These are phyloP conservation scores for Poeciliopsis paucimaculata DNA, from an alignment of 2,797 vertebrate genomes.

Conservation along the genomic window DNA sequence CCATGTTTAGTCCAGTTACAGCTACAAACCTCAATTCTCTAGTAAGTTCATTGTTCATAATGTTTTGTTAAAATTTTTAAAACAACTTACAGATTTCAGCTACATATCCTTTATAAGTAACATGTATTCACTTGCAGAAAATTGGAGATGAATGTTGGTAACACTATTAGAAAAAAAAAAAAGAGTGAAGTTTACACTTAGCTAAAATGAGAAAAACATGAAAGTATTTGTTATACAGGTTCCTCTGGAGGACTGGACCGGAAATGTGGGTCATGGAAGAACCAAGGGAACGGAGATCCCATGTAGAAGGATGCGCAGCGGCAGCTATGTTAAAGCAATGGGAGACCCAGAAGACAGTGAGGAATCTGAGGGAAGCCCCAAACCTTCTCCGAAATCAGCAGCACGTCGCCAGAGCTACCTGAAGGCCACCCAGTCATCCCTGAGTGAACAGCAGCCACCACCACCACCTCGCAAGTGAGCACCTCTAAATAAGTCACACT, in stretches of 20 bases:
- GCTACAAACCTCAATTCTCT: conserved; percentile 6
- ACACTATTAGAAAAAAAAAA: neutral
- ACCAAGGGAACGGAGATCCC: conserved; percentile 88
- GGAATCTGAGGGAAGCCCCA: conserved; percentile 95
- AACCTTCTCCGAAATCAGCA: conserved; percentile 95
- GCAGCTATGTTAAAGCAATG: conserved; percentile 99
- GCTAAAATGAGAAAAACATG: neutral
- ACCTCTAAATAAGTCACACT: neutral
- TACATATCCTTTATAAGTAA: neutral
- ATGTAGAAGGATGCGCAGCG: conserved; percentile 96
- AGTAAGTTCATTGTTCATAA: conserved; percentile 3
- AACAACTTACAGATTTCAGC: conserved; percentile 5
- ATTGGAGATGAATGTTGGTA: neutral
- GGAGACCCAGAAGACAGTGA: conserved; percentile 94
- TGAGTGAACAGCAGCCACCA: conserved; percentile 91
- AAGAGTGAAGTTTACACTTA: neutral
- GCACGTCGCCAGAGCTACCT: conserved; percentile 99
- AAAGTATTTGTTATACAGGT: conserved; percentile 79
- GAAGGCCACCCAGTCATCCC: conserved; percentile 96
- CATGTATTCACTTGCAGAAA: neutral
- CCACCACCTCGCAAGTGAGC: conserved; percentile 90
- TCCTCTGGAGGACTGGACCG: conserved; percentile 93
- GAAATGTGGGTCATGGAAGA: conserved; percentile 84
- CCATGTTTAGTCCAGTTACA: neutral
- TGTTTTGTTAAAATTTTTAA: neutral